A percentile compares a stretch with the other conserved stretches of the same genome.
phyloP scores from a whole-genome alignment of 2,113 vertebrate species.

The Sarotherodon lohbergeri region DNA sequence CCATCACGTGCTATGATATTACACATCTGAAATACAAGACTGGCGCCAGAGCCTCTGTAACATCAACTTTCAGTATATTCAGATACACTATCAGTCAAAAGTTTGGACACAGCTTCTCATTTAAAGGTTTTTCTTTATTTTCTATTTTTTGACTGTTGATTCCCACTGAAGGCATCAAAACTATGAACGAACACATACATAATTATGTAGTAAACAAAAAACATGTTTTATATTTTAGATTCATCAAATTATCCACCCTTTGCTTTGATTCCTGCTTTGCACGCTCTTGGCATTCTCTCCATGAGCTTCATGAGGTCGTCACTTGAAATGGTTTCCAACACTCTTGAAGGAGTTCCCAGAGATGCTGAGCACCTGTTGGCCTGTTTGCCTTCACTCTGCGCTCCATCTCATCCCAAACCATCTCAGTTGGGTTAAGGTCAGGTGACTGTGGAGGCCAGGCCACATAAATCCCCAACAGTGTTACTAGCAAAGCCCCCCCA shows the following conservation, averaged over 20 bases:
- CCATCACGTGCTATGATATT: neutral
- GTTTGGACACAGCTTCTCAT: neutral
- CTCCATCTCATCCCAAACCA: neutral
- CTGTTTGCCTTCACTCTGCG: neutral
- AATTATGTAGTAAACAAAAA: neutral
- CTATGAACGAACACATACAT: neutral
- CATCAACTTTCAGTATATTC: neutral
- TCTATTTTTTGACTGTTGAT: neutral
- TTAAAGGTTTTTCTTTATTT: neutral
- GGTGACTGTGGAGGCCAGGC: neutral
- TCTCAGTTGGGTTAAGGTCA: neutral
- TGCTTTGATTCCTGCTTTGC: neutral
- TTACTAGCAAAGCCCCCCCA: neutral
- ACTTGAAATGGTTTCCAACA: neutral
- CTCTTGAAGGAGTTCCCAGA: neutral
- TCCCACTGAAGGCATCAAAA: neutral
- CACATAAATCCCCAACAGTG: neutral
- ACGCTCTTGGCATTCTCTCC: neutral
- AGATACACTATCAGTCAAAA: neutral
- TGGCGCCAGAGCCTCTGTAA: neutral
- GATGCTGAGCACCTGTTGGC: neutral
- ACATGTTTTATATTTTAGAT: neutral
- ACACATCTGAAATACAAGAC: neutral
- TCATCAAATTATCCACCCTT: fast-evolving
- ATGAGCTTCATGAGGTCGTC: neutral